Base-by-base conservation (phyloP, 2,113 vertebrate species). In the Pyrgilauda ruficollis region DNA sequence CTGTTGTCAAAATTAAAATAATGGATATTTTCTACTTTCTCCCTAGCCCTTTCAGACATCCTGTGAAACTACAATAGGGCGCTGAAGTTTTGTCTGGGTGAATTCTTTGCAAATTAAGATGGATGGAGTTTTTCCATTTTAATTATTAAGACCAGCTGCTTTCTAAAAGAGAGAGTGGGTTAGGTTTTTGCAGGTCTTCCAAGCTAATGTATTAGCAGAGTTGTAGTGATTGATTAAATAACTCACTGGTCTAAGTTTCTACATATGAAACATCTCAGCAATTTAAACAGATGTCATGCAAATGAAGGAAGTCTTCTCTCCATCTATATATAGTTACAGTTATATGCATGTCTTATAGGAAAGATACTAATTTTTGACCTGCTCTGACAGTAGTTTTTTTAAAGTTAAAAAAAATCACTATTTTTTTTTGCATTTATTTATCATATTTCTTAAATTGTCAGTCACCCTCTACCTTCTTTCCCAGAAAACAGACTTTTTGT, bases 21-120 rank as follows among this genome's bases (percentile, higher is more conserved):
- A 90, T 53, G n/a, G 41, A 33, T 86, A 90, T 73, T 86, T 94
- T 90, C 93, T 83, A 17, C 31, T 72, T 92, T 74, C 47, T 80
- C 17, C 56, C 55, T 59, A 44, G 21, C 30, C 33, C 10, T 86
- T 94, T 80, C 68, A 92, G 78, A 44, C 33, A 84, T 70, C 41
- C 52, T 47, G 20, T 58, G 73, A 94, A 92, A 89, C 56, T 93
- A 77, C 73, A 90, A 62, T n/a, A 84, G 49, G 37, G 46, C 83
- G 69, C 46, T 62, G 58, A 92, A 96, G 68, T 89, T 46, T 46
- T 81, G 31, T 75, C 95, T 92, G 79, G 30, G n/a, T 89, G 56
- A 93, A 76, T 78, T 91, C 63, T 80, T 78, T 72, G 49, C 28
- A 94, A 96, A 96, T 96, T 64, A 97, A 96, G 94, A 96, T 82